phyloP scores from a whole-genome alignment of 2,113 vertebrate genomes.

The Bubo scandiacus region DNA sequence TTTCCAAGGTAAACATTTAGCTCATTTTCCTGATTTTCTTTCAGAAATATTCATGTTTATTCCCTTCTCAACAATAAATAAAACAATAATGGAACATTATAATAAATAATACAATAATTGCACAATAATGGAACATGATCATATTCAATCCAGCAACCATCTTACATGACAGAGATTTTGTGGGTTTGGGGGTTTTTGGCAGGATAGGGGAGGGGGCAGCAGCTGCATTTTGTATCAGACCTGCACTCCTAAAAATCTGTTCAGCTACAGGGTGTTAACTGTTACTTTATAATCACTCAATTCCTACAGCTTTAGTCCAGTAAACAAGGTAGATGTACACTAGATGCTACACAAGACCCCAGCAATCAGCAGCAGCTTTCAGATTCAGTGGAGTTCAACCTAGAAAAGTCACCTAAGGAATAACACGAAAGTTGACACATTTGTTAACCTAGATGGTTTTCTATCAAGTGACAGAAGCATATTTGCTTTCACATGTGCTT shows the following conservation, averaged over 20 bases:
- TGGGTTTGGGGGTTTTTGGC: background rate
- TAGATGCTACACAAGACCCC: background rate
- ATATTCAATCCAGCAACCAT: background rate
- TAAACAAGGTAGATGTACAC: background rate
- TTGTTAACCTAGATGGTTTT: background rate
- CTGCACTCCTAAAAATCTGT: background rate
- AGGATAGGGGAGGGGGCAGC: background rate
- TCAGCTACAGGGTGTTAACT: background rate
- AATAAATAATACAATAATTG: no score
- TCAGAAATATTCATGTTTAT: background rate
- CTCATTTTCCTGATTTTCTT: background rate
- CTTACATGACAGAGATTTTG: background rate
- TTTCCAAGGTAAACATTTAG: background rate
- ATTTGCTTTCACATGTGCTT: accelerated
- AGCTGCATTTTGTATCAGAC: background rate
- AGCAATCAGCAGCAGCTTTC: background rate
- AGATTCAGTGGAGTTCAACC: background rate
- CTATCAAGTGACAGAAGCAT: background rate
- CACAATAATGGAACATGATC: no score
- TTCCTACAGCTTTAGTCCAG: background rate
- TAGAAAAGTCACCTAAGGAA: background rate
- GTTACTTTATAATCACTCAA: background rate
- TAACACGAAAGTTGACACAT: accelerated
- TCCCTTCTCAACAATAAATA: background rate
- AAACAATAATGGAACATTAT: no score